These are phyloP conservation scores for Corythornis leucogaster DNA, from an alignment of 2,797 vertebrate genomes.

Conservation along the genomic window DNA sequence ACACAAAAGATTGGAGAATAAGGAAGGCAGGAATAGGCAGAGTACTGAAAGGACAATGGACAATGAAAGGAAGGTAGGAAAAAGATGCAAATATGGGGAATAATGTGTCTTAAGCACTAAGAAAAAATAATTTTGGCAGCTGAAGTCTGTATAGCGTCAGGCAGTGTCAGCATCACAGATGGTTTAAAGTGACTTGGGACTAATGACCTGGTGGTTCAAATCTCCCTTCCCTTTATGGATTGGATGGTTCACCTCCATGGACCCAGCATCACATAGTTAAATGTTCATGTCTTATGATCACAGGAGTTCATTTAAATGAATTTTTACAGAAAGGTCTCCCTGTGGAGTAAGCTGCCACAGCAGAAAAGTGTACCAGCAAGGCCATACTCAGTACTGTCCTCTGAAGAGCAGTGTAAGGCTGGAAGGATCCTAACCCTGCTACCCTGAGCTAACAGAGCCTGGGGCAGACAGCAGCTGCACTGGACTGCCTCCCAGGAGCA, in stretches of 20 bases:
- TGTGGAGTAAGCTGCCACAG: not conserved
- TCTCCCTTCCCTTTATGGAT: not conserved
- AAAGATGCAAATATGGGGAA: not conserved
- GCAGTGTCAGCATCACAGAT: not conserved
- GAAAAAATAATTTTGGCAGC: not conserved
- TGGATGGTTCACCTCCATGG: not conserved
- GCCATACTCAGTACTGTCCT: not conserved
- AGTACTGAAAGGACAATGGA: not conserved
- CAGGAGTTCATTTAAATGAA: not conserved
- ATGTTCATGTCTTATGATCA: not conserved
- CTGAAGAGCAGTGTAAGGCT: not conserved
- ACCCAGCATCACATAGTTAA: not conserved
- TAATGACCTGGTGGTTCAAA: not conserved
- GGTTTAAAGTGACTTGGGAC: not conserved
- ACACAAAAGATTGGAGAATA: not conserved
- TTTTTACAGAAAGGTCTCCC: not conserved
- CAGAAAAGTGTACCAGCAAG: not conserved
- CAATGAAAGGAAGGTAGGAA: not conserved
- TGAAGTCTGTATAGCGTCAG: not conserved
- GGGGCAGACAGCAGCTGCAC: slow-evolving; percentile 19
- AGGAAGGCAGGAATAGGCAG: not conserved
- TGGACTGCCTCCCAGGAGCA: slow-evolving; percentile 17
- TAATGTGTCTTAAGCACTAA: not conserved
- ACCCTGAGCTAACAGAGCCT: not conserved
- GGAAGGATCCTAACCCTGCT: not conserved